phyloP scores from a whole-genome alignment of 1,140 invertebrate species.

The Tetragonula clypearis region DNA sequence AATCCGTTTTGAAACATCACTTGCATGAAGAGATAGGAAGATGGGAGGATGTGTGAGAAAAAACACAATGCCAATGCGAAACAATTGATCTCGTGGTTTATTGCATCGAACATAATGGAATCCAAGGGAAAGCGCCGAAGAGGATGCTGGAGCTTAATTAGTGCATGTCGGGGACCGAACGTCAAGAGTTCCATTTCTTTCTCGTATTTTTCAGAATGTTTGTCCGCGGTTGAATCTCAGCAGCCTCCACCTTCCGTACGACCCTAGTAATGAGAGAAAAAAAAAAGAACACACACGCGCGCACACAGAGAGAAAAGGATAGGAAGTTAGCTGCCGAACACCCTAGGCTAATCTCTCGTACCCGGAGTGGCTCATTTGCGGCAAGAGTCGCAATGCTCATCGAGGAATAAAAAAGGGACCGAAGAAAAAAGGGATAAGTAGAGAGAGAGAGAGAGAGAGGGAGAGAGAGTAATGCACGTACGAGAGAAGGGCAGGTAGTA shows the following conservation, averaged over 20 bases:
- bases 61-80: conserved; percentile 30
- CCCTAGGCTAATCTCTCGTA: conserved; percentile 52
- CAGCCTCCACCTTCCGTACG: conserved; percentile 49
- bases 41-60: conserved; percentile 4
- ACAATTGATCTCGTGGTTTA: conserved; percentile 41
- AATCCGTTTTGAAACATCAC: too few relatives aligned
- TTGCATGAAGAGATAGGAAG: background rate
- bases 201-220: conserved; percentile 55
- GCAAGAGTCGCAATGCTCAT: conserved; percentile 43
- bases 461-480: conserved; percentile 14
- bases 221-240: conserved; percentile 50
- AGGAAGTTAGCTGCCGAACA: conserved; percentile 57
- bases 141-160: conserved; percentile 53
- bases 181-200: conserved; percentile 52
- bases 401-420: conserved; percentile 20
- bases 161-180: conserved; percentile 33
- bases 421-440: conserved; percentile 17
- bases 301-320: conserved; percentile 14
- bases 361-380: conserved; percentile 58
- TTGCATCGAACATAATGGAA: conserved; percentile 43
- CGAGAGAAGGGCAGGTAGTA: background rate
- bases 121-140: conserved; percentile 20
- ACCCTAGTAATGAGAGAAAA: conserved; percentile 62
- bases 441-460: background rate
- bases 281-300: conserved; percentile 31